Evolutionary conservation across 37 sponge, comb jelly and placozoan genomes (phyloP), one percentile per base, ranked within the genome.

Genomic region (Amphimedon queenslandica): DNA sequence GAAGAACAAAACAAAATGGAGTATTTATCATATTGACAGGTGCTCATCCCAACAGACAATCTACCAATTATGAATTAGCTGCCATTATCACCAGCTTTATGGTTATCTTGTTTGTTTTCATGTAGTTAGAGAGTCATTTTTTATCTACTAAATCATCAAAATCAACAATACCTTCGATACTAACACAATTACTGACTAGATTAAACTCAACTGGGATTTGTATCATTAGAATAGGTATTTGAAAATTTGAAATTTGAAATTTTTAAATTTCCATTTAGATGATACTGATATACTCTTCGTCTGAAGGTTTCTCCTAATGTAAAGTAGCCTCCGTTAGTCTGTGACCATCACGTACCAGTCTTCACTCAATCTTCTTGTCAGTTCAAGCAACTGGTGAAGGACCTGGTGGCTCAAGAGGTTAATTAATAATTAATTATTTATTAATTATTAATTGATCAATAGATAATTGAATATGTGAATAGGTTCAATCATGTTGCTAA

Each of bases 381-480:
- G 40, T 41, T 92, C n/a, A 24, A 38, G 2, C 61, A 70, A 36
- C 57, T 68, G 25, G 42, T 61, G 28, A 79, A 80, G 84, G 92
- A 92, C 61, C 74, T 92, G 16, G 76, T 84, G 27, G 82, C 87
- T 32, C 69, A 87, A 42, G 88, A 92, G 80, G 92, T 87, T 33
- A 4, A 30, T 5, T 20, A 29, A 4, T 29, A 1, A 8, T 2
- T 31, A 39, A 3, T 20, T 61, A 5, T 36, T 24, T 32, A 16
- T n/a, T 32, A 64, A 10, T 21, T 42, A 32, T 5, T 30, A 30
- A 41, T 6, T 43, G 24, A n/a, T 21, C 1, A 31, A 0, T 56
- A 92, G 93, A 81, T 92, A 32, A 64, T 92, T 69, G 85, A 81
- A 0, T 77, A 80, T 65, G 73, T 92, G 34, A 82, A 92, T 80